Evolutionary conservation across 2,113 vertebrate species (phyloP).

Genomic region (Nicator chloris): DNA sequence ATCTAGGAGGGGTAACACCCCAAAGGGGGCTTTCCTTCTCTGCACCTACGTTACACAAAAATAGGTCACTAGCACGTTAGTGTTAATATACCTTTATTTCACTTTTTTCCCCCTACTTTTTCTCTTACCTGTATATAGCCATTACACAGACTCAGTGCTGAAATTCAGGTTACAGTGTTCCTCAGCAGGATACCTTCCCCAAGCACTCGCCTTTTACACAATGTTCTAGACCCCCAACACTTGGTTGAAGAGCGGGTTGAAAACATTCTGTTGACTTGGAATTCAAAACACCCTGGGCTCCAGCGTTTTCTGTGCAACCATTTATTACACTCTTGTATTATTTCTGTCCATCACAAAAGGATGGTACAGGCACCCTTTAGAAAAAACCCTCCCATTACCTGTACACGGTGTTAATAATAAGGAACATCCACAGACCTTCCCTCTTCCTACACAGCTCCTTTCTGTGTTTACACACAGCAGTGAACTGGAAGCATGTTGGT

Average conservation of each 20-base stretch:
- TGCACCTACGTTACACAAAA: not conserved
- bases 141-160: not conserved
- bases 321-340: not conserved
- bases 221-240: not conserved
- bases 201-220: accelerated
- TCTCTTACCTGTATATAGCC: not conserved
- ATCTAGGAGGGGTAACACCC: not conserved
- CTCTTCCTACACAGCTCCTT: not conserved
- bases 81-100: not conserved
- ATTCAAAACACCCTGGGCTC: not conserved
- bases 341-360: not conserved
- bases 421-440: not conserved
- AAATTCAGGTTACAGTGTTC: not conserved
- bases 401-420: not conserved
- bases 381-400: not conserved
- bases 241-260: not conserved
- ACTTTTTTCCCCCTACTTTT: not conserved
- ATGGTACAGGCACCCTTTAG: not conserved
- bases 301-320: not conserved
- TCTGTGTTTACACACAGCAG: not conserved
- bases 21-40: not conserved
- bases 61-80: not conserved
- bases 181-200: not conserved
- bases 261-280: not conserved
- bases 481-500: not conserved